Evolutionary conservation across 1,140 invertebrate species (phyloP).

Genomic region (Drosophila insularis): DNA sequence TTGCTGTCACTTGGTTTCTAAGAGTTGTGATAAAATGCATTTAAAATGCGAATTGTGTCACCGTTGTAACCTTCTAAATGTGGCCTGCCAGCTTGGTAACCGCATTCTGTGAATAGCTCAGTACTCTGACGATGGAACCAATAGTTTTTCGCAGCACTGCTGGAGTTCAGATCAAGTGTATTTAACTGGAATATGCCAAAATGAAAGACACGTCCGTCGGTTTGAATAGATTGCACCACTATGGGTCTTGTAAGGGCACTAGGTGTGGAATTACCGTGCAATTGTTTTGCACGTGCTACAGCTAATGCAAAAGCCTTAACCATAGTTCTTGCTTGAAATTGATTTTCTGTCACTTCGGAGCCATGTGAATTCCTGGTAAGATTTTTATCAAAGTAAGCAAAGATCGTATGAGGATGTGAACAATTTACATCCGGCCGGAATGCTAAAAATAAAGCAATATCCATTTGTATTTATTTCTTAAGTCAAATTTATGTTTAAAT

Average conservation of each 20-base stretch:
- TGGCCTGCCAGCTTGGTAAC: constrained; percentile 86
- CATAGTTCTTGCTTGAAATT: constrained; percentile 87
- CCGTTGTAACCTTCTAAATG: constrained; percentile 89
- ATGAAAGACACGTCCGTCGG: constrained; percentile 88
- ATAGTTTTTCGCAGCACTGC: constrained; percentile 88
- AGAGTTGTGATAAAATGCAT: constrained; percentile 89
- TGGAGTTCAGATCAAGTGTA: constrained; percentile 87
- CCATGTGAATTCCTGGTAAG: constrained; percentile 87
- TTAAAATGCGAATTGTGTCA: constrained; percentile 89
- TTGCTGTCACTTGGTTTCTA: constrained; percentile 35
- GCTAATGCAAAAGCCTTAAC: constrained; percentile 89
- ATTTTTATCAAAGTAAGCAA: constrained; percentile 86
- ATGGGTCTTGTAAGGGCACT: constrained; percentile 88
- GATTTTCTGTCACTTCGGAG: constrained; percentile 85
- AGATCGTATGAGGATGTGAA: constrained; percentile 88
- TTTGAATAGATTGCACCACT: constrained; percentile 90
- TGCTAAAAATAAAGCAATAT: constrained; percentile 82
- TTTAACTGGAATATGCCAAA: constrained; percentile 94
- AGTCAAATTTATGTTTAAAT: not conserved
- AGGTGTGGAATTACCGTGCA: constrained; percentile 86
- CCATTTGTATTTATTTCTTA: not conserved
- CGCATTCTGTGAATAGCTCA: constrained; percentile 87
- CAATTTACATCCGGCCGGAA: constrained; percentile 82
- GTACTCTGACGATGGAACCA: constrained; percentile 87
- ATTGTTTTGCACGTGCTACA: constrained; percentile 87